Evolutionary conservation across 2,888 invertebrate genomes (phyloP).

Genomic region (Cantharis flavilabris): DNA sequence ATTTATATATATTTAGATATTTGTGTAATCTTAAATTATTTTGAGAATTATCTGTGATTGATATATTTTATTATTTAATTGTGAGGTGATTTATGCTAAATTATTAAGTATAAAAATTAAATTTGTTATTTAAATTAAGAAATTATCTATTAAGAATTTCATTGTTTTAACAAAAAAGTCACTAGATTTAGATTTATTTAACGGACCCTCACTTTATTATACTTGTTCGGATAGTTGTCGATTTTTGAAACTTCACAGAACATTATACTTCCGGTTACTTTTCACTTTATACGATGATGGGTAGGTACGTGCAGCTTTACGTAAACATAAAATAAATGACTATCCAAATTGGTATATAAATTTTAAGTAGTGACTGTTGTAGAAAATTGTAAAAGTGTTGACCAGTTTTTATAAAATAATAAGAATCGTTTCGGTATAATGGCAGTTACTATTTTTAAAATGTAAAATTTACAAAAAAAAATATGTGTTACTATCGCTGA

Average conservation of each 20-base stretch:
- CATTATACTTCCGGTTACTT: background rate
- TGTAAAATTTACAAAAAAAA: constrained; percentile 16
- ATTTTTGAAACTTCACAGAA: background rate
- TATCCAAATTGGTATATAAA: constrained; percentile 6
- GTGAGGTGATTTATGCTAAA: constrained; percentile 42
- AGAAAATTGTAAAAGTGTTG: constrained; percentile 21
- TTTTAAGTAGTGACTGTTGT: constrained; percentile 22
- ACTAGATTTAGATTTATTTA: constrained; percentile 24
- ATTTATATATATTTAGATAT: constrained; percentile 25
- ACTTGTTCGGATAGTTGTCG: background rate
- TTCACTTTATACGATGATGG: no score
- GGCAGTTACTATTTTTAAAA: constrained; percentile 26
- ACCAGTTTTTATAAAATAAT: constrained; percentile 27
- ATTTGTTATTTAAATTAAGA: constrained; percentile 27
- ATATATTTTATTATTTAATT: constrained; percentile 55
- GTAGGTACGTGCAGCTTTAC: background rate
- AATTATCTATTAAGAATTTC: constrained; percentile 2
- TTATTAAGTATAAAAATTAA: constrained; percentile 14
- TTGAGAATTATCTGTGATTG: constrained; percentile 58
- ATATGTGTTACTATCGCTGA: constrained; percentile 9
- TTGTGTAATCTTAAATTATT: constrained; percentile 51
- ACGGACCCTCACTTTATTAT: constrained; percentile 8
- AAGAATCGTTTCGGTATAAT: constrained; percentile 20
- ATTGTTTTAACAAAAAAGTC: constrained; percentile 15
- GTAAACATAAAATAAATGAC: background rate